These are phyloP conservation scores for Nomada ferruginata DNA, from an alignment of 2,888 invertebrate species.

Conservation along the genomic window DNA sequence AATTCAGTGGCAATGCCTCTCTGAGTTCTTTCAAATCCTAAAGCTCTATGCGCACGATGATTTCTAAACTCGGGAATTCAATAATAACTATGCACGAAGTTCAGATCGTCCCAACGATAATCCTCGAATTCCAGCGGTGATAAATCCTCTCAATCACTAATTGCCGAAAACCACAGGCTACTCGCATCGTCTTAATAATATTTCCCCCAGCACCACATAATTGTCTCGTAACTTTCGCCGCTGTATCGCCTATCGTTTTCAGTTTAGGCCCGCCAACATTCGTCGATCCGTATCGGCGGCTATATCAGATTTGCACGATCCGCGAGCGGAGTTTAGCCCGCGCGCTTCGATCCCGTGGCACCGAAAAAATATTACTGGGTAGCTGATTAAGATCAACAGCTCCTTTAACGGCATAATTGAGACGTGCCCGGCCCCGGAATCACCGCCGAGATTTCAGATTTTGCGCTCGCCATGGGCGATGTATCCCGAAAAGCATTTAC, in stretches of 20 bases:
- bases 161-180: slow-evolving; percentile 1
- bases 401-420: slow-evolving; percentile 61
- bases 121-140: background rate
- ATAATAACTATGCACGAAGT: background rate
- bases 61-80: background rate
- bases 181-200: background rate
- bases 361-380: slow-evolving; percentile 35
- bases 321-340: slow-evolving; percentile 34
- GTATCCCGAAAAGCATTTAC: slow-evolving; percentile 23
- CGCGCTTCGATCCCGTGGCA: slow-evolving; percentile 27
- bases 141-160: slow-evolving; percentile 6
- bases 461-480: slow-evolving; percentile 46
- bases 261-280: slow-evolving; percentile 23
- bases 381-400: slow-evolving; percentile 50
- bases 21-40: background rate
- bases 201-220: slow-evolving; percentile 15
- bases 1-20: background rate
- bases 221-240: slow-evolving; percentile 24
- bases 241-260: slow-evolving; percentile 28
- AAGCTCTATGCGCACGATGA: background rate
- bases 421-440: slow-evolving; percentile 42
- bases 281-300: slow-evolving; percentile 39
- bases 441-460: slow-evolving; percentile 49
- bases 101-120: background rate
- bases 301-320: slow-evolving; percentile 42